Evolutionary conservation across 2,888 invertebrate genomes (phyloP).

Genomic region (Caenorhabditis zanzibari): DNA sequence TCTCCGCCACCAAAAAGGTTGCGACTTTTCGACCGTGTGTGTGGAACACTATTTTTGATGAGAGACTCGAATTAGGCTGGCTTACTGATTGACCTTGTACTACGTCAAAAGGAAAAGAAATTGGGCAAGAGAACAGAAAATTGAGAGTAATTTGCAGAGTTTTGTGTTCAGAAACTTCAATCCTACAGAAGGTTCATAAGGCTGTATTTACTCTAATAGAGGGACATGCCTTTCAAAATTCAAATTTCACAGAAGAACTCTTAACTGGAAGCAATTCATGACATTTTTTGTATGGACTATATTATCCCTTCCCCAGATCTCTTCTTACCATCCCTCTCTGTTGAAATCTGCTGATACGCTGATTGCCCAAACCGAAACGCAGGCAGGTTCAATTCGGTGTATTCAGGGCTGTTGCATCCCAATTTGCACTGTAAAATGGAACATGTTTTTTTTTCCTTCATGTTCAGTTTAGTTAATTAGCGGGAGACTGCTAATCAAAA

Average conservation of each 20-base stretch:
- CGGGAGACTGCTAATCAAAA: conserved; percentile 27
- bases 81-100: conserved; percentile 42
- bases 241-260: too few relatives aligned
- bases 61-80: conserved; percentile 39
- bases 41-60: conserved; percentile 43
- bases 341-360: conserved; percentile 64
- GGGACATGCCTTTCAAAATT: too few relatives aligned
- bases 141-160: not conserved
- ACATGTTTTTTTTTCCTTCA: conserved; percentile 40
- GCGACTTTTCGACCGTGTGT: conserved; percentile 19
- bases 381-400: conserved; percentile 70
- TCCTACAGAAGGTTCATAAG: too few relatives aligned
- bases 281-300: not conserved
- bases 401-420: conserved; percentile 71
- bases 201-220: too few relatives aligned
- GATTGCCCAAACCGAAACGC: conserved; percentile 70
- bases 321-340: conserved; percentile 58
- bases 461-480: conserved; percentile 40
- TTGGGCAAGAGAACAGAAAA: not conserved
- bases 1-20: not conserved
- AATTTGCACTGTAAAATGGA: conserved; percentile 72
- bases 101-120: conserved; percentile 1
- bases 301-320: not conserved
- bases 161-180: not conserved
- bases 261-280: too few relatives aligned